These are phyloP conservation scores for Scaptomyza cyrtandrae DNA, from an alignment of 2,888 invertebrate genomes.

Conservation along the genomic window DNA sequence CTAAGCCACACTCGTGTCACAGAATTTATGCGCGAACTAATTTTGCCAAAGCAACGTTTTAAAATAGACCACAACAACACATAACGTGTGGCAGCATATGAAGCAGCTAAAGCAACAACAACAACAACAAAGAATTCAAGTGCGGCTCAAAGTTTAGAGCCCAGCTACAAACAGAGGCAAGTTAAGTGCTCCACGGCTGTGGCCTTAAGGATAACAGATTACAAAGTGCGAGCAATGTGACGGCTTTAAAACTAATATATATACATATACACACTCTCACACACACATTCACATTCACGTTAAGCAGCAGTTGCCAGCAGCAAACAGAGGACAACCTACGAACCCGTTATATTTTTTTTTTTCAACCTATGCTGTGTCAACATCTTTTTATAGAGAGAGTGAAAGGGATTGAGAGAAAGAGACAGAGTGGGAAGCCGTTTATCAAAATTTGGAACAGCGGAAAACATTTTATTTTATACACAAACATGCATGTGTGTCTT, in stretches of 20 bases:
- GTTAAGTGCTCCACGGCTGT: constrained; percentile 43
- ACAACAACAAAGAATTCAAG: constrained; percentile 15
- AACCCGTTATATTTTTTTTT: constrained; percentile 25
- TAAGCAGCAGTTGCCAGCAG: constrained; percentile 28
- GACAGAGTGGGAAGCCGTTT: constrained; percentile 22
- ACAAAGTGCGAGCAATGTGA: constrained; percentile 1
- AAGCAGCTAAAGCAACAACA: constrained; percentile 15
- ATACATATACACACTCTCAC: background rate
- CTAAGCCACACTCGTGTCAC: constrained; percentile 30
- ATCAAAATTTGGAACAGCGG: constrained; percentile 41
- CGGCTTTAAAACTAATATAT: constrained; percentile 47
- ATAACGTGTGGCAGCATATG: constrained; percentile 35
- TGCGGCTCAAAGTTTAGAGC: constrained; percentile 29
- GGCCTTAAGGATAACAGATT: constrained; percentile 55
- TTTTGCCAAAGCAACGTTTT: constrained; percentile 57
- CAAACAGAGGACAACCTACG: constrained; percentile 4
- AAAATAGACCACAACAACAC: constrained; percentile 57
- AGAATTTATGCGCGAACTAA: constrained; percentile 73
- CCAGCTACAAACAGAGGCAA: constrained; percentile 31
- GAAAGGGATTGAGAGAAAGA: background rate
- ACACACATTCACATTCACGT: too few relatives aligned
- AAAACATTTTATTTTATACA: constrained; percentile 22
- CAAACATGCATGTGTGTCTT: constrained; percentile 4
- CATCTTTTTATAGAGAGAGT: constrained; percentile 26
- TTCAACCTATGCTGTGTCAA: constrained; percentile 12